Percentiles rank a stretch among this genome's conserved stretches.
Conservation (phyloP, 2,888 invertebrate genomes). For the Cryptophagus acutangulus region DNA sequence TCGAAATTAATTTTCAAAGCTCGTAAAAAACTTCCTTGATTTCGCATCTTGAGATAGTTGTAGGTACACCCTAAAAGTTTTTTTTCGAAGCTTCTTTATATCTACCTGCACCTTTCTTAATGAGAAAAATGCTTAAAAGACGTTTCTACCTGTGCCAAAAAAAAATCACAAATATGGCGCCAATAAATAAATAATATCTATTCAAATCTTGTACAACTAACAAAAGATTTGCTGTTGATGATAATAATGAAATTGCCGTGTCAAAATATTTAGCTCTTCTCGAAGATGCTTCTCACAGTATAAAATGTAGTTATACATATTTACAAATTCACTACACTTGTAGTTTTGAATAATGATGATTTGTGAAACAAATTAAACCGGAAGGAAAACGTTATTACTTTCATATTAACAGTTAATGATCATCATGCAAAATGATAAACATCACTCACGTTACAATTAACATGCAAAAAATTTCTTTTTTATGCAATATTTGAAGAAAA, state of each 20-base stretch:
- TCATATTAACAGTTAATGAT: slow-evolving; percentile 24
- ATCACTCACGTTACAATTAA: slow-evolving; percentile 9
- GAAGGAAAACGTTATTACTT: slow-evolving; percentile 26
- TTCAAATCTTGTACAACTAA: background rate
- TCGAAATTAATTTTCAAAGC: slow-evolving; percentile 21
- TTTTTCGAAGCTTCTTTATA: slow-evolving; percentile 34
- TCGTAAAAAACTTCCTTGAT: slow-evolving; percentile 37
- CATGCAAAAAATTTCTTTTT: slow-evolving; percentile 4
- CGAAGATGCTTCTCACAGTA: slow-evolving; percentile 8
- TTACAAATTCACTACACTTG: slow-evolving; percentile 22
- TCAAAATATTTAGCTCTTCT: slow-evolving; percentile 11
- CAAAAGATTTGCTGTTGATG: background rate
- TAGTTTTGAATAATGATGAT: slow-evolving; percentile 23
- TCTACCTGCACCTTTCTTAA: slow-evolving; percentile 38
- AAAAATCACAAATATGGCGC: slow-evolving; percentile 33
- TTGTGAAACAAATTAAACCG: slow-evolving; percentile 20
- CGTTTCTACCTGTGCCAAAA: slow-evolving; percentile 34
- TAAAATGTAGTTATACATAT: slow-evolving; percentile 5
- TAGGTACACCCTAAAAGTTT: slow-evolving; percentile 22
- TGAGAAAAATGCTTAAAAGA: slow-evolving; percentile 38
- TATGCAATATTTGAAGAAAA: background rate
- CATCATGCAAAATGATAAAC: slow-evolving; percentile 18
- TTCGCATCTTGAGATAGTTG: slow-evolving; percentile 31
- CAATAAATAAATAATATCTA: slow-evolving; percentile 19
- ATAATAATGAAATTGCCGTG: slow-evolving; percentile 4